A percentile compares a stretch with the other conserved stretches of the same genome.
Conservation (phyloP, 2,888 invertebrate genomes). For the Drosophila neonasuta region DNA sequence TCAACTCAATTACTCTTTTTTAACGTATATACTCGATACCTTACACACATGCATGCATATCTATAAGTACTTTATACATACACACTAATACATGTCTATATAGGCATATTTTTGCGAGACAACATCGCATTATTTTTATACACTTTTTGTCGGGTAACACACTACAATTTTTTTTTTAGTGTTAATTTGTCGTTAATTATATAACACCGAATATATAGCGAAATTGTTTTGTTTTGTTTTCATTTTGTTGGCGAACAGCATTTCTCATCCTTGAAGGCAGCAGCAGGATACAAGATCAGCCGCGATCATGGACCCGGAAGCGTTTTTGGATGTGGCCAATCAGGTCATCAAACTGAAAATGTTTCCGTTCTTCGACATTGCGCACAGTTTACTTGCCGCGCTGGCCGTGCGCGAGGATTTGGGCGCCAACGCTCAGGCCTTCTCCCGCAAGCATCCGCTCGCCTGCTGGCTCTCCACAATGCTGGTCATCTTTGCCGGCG, state of each 20-base stretch:
- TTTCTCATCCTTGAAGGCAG: constrained; percentile 60
- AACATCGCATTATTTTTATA: constrained; percentile 36
- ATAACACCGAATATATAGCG: constrained; percentile 33
- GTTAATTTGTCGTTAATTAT: constrained; percentile 38
- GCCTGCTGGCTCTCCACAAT: constrained; percentile 99
- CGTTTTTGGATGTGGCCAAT: constrained; percentile 98
- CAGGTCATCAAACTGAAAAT: constrained; percentile 99
- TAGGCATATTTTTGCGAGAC: constrained; percentile 24
- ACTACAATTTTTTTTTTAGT: constrained; percentile 19
- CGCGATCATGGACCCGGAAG: constrained; percentile 93
- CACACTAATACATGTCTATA: constrained; percentile 8
- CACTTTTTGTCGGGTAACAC: constrained; percentile 13
- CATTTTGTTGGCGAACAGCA: constrained; percentile 18
- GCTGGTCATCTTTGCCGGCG: constrained; percentile 98
- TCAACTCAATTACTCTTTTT: neutral
- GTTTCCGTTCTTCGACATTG: constrained; percentile 99
- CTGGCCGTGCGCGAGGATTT: constrained; percentile 96
- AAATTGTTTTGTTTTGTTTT: neutral
- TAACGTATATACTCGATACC: constrained; percentile 11
- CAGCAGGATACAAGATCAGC: constrained; percentile 60
- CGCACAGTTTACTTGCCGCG: constrained; percentile 97
- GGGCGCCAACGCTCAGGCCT: constrained; percentile 93
- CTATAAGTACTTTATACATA: neutral
- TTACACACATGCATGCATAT: constrained; percentile 4
- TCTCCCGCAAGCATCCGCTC: constrained; percentile 98